These are phyloP conservation scores for Cnemophilus loriae DNA, from an alignment of 2,113 vertebrate genomes.

Conservation along the genomic window DNA sequence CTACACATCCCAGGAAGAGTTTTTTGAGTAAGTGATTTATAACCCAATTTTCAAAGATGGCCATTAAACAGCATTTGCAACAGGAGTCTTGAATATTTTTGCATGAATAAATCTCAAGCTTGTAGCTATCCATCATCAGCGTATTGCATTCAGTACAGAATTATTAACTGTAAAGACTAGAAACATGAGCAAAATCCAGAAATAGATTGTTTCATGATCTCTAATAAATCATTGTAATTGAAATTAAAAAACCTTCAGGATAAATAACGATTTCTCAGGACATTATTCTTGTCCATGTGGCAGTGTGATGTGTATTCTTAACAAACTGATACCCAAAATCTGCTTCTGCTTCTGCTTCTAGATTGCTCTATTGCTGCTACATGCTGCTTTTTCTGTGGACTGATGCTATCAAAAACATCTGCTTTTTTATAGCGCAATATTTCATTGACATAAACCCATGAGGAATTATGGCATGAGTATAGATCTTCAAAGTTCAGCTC, in stretches of 20 bases:
- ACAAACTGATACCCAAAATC: conserved; percentile 14
- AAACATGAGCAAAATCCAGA: conserved; percentile 43
- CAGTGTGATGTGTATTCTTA: conserved; percentile 36
- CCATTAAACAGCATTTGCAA: conserved; percentile 47
- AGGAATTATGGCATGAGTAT: background rate
- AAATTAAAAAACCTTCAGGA: conserved; percentile 56
- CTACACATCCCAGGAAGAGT: background rate
- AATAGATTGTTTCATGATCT: conserved; percentile 30
- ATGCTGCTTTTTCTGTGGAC: background rate
- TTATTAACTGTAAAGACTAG: conserved; percentile 49
- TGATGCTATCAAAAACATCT: conserved; percentile 12
- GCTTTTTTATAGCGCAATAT: background rate
- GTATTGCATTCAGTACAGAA: background rate
- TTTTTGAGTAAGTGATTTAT: conserved; percentile 36
- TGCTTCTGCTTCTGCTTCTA: conserved; percentile 39
- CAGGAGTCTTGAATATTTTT: conserved; percentile 53
- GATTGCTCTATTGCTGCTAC: background rate
- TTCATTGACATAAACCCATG: background rate
- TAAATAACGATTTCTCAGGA: conserved; percentile 31
- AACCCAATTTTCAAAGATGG: conserved; percentile 20
- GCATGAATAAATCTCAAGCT: conserved; percentile 34
- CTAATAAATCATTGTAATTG: conserved; percentile 59
- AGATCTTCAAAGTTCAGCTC: background rate
- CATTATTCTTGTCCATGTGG: conserved; percentile 36
- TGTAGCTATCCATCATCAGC: conserved; percentile 37